A percentile compares a stretch with the other conserved stretches of the same genome.
These are phyloP conservation scores for Pelagia noctiluca DNA, from an alignment of 30 jellyfish, hydroid and myxozoan genomes.

Conservation along the genomic window DNA sequence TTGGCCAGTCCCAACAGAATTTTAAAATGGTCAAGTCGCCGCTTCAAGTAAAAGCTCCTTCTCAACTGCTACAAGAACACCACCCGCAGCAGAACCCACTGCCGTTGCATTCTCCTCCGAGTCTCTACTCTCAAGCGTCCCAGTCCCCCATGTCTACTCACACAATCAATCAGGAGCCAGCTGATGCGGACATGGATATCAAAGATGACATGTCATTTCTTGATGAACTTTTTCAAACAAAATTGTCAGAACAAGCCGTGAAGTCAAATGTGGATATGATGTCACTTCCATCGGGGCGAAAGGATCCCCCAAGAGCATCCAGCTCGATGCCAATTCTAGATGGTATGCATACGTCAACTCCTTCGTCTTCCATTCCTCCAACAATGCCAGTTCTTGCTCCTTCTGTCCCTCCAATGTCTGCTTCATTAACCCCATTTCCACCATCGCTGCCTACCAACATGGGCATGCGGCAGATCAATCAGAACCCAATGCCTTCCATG, in stretches of 20 bases:
- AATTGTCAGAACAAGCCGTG: conserved; percentile 50
- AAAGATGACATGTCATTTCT: conserved; percentile 61
- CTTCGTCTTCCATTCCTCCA: conserved; percentile 69
- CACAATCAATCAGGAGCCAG: conserved; percentile 1
- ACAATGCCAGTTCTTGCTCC: conserved; percentile 67
- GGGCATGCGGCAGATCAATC: conserved; percentile 53
- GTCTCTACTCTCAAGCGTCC: conserved; percentile 61
- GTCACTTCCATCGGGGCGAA: conserved; percentile 26
- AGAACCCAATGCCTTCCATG: conserved; percentile 36
- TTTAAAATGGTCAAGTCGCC: conserved; percentile 68
- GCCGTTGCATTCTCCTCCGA: conserved; percentile 66
- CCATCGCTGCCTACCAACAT: conserved; percentile 25
- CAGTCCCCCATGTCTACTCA: conserved; percentile 66
- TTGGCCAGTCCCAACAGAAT: conserved; percentile 41
- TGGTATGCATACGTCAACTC: conserved; percentile 68
- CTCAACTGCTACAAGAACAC: conserved; percentile 39
- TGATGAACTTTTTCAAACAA: conserved; percentile 62
- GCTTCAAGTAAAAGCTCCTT: conserved; percentile 43
- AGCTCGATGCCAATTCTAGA: conserved; percentile 68
- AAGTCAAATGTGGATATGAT: conserved; percentile 35
- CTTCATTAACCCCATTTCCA: conserved; percentile 46
- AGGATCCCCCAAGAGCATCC: conserved; percentile 45
- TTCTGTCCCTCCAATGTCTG: conserved; percentile 61
- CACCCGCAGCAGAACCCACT: conserved; percentile 49
- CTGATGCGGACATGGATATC: conserved; percentile 51